These are phyloP conservation scores for Gastrophysa polygoni DNA, from an alignment of 2,888 invertebrate genomes.

Conservation along the genomic window DNA sequence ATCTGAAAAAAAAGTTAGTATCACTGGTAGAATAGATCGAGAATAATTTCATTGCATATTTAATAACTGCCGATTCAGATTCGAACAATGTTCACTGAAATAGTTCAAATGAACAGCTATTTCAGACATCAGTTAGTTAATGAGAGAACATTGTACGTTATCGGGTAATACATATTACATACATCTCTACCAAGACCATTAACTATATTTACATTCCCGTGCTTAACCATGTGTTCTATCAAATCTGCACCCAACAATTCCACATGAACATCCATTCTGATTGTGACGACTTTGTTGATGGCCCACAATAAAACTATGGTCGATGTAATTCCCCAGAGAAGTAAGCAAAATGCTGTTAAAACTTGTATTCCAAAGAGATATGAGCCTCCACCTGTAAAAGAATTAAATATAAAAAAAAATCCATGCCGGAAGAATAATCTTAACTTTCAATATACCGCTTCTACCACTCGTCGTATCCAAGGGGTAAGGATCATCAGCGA, in stretches of 20 bases:
- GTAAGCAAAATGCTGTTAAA: slow-evolving; percentile 73
- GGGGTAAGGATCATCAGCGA: slow-evolving; percentile 84
- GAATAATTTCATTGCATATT: too few relatives aligned
- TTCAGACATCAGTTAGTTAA: too few relatives aligned
- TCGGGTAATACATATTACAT: not conserved
- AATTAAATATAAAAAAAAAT: not conserved
- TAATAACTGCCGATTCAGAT: too few relatives aligned
- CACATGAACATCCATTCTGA: slow-evolving; percentile 84
- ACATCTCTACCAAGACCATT: slow-evolving; percentile 17
- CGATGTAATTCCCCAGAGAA: slow-evolving; percentile 74
- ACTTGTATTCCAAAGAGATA: slow-evolving; percentile 84
- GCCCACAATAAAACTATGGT: slow-evolving; percentile 78
- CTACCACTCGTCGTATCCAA: slow-evolving; percentile 80
- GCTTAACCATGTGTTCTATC: slow-evolving; percentile 83
- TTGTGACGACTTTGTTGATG: slow-evolving; percentile 78
- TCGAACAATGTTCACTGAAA: too few relatives aligned
- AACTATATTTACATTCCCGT: slow-evolving; percentile 64
- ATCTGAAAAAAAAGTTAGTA: slow-evolving; percentile 46
- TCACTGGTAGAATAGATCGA: too few relatives aligned
- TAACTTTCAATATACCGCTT: slow-evolving; percentile 76
- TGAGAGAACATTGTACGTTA: not conserved
- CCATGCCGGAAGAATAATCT: not conserved
- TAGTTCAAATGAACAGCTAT: too few relatives aligned
- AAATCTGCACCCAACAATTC: slow-evolving; percentile 90
- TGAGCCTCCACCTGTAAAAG: slow-evolving; percentile 78